Evolutionary conservation across 2,797 vertebrate species (phyloP), one percentile per base, ranked within the genome.

Genomic region (Hozukius guyotensis): DNA sequence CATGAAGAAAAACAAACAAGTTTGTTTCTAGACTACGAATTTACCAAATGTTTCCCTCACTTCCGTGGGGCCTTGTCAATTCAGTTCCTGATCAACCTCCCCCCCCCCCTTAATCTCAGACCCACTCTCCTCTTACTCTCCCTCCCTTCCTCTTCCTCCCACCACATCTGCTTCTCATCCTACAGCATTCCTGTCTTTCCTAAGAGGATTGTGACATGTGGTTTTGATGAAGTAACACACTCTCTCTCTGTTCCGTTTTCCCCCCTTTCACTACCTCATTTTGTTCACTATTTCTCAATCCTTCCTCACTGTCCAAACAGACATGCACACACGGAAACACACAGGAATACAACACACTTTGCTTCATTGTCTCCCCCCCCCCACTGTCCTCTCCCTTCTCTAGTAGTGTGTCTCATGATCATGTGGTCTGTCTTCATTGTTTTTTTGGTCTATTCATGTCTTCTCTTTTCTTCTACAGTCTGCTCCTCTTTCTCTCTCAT

Each of bases 161-260:
- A 25, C 68, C 63, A 88, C 89, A 92, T 92, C 92, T 92, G 91
- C 72, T 91, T 92, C 75, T 81, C 75, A 80, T 91, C 78, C 49
- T 29, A 27, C 75, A 72, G 71, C 86, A 92, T 92, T 93, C 91
- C 73, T 77, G 59, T 73, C 64, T 74, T 70, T 80, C 87, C 85
- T 81, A 64, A 79, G 84, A 88, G 86, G 72, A 81, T 84, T 86
- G 32, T 14, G 75, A 91, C 90, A 93, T 90, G 85, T 92, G 90
- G 75, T 91, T 91, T 88, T 90, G 32, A 91, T 92, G 70, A 92
- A 85, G 75, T 86, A 63, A 81, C 64, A 18, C 55, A 34, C 81
- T 22, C 60, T 53, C 22, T 32, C 56, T 24, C 49, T 27, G 36
- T 81, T 81, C 60, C 61, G 46, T 29, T 70, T 78, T 31, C 63